A percentile compares a stretch with the other conserved stretches of the same genome.
Conservation (phyloP, 1,140 invertebrate genomes). For the Hylyphantes graminicola region DNA sequence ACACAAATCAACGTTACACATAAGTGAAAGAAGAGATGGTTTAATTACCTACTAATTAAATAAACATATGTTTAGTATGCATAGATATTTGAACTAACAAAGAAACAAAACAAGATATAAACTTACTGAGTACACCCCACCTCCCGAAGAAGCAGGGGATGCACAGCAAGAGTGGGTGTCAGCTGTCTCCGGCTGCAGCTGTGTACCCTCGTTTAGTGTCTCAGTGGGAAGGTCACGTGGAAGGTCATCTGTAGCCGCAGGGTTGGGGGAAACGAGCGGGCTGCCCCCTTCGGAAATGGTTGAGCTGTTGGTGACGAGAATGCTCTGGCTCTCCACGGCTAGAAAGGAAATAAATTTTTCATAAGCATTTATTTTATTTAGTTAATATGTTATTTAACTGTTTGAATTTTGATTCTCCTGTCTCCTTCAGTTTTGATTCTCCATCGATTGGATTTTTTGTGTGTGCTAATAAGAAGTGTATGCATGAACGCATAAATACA, state of each 20-base stretch:
- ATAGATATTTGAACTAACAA: background rate
- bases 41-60: too few species aligned
- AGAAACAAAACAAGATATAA: background rate
- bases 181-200: constrained; percentile 62
- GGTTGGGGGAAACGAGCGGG: background rate
- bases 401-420: too few species aligned
- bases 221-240: background rate
- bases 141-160: constrained; percentile 85
- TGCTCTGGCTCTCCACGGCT: constrained; percentile 64
- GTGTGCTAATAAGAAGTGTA: too few species aligned
- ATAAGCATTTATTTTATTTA: too few species aligned
- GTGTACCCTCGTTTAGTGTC: constrained; percentile 12
- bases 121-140: constrained; percentile 86
- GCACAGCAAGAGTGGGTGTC: constrained; percentile 75
- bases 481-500: too few species aligned
- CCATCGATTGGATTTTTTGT: too few species aligned
- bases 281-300: constrained; percentile 64
- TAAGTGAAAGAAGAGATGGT: too few species aligned
- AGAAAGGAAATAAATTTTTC: background rate
- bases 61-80: too few species aligned
- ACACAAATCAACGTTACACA: too few species aligned
- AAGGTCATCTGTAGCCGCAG: background rate
- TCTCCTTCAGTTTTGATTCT: too few species aligned
- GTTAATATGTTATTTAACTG: too few species aligned
- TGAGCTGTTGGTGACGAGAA: constrained; percentile 70